phyloP scores from a whole-genome alignment of 2,888 invertebrate species.

The Melanchra persicariae region DNA sequence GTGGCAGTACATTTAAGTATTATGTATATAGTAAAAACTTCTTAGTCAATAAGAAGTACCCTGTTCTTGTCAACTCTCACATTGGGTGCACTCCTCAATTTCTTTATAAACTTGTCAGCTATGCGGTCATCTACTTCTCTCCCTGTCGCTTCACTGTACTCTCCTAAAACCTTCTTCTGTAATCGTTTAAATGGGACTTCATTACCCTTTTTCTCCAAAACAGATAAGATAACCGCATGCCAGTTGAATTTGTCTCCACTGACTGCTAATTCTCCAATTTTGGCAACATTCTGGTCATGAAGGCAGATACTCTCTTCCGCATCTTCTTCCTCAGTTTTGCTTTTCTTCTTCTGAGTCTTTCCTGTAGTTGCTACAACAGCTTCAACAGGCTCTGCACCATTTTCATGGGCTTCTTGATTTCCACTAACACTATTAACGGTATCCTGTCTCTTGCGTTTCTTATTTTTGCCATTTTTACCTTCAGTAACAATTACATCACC shows the following conservation, averaged over 20 bases:
- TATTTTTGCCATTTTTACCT: constrained; percentile 77
- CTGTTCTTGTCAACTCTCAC: constrained; percentile 92
- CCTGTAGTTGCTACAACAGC: constrained; percentile 68
- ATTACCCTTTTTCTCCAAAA: constrained; percentile 90
- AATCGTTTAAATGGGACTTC: constrained; percentile 94
- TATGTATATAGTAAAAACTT: constrained; percentile 23
- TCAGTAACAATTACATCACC: constrained; percentile 74
- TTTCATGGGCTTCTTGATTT: constrained; percentile 65
- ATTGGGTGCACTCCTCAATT: constrained; percentile 92
- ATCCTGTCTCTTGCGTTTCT: constrained; percentile 86
- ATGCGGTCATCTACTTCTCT: constrained; percentile 91
- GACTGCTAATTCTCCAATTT: constrained; percentile 78
- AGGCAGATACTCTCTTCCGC: constrained; percentile 82
- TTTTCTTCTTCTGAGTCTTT: constrained; percentile 82
- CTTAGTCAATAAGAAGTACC: constrained; percentile 84
- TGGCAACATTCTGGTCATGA: constrained; percentile 88
- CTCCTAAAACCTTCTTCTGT: constrained; percentile 93
- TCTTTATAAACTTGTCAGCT: constrained; percentile 93
- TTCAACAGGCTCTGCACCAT: constrained; percentile 57
- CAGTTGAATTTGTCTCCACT: constrained; percentile 86
- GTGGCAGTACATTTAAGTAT: constrained; percentile 49
- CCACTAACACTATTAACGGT: constrained; percentile 80
- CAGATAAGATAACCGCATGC: constrained; percentile 87
- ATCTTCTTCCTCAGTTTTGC: constrained; percentile 78
- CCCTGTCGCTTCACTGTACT: constrained; percentile 90